Conservation (phyloP, 2,113 vertebrate genomes). For the Atrichornis clamosus region DNA sequence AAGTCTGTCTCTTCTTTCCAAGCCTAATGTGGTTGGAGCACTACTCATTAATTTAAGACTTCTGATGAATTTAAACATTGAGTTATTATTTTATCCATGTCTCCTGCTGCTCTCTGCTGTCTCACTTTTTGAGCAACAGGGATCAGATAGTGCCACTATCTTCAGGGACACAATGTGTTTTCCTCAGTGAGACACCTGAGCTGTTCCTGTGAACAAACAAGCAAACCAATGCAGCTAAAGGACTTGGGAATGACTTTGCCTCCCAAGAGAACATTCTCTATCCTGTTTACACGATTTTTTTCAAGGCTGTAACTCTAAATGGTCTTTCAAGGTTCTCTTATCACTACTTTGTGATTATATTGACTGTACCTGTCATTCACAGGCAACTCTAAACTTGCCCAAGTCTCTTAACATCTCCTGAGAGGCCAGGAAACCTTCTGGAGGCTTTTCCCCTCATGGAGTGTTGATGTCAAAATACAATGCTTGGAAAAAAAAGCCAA, state of each 20-base stretch:
- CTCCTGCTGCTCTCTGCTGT: background rate
- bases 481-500: background rate
- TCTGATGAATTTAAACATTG: background rate
- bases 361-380: background rate
- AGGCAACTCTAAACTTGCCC: background rate
- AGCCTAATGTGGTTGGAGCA: background rate
- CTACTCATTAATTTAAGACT: constrained; percentile 11
- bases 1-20: background rate
- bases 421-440: background rate
- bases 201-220: background rate
- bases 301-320: background rate
- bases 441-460: background rate
- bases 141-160: background rate
- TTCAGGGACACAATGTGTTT: background rate
- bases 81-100: background rate
- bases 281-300: background rate
- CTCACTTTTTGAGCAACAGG: background rate
- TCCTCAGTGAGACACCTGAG: background rate
- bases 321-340: background rate
- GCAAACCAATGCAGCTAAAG: background rate
- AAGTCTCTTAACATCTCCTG: background rate
- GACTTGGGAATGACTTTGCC: background rate
- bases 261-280: background rate
- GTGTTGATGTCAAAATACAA: background rate
- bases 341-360: background rate